Percentiles rank a stretch among this genome's conserved stretches.
Conservation (phyloP, 2,113 vertebrate species). For the Ovibos moschatus region DNA sequence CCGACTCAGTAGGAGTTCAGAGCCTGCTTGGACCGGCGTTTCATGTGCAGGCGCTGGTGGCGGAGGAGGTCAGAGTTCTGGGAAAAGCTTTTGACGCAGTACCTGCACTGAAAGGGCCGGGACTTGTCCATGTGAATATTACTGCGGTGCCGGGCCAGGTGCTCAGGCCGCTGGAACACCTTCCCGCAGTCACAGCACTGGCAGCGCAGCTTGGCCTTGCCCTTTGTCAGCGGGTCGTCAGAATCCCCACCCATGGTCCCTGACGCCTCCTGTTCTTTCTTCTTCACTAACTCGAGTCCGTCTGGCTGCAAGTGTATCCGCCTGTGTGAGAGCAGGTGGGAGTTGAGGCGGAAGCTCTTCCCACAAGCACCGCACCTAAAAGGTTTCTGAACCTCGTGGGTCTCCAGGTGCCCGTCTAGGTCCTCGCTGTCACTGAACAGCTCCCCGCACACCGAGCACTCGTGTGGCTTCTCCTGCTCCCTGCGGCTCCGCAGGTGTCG, state of each 20-base stretch:
- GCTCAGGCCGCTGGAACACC: constrained; percentile 48
- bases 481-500: constrained; percentile 68
- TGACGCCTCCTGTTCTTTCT: fast-evolving
- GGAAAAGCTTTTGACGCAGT: constrained; percentile 68
- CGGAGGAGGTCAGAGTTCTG: constrained; percentile 70
- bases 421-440: constrained; percentile 65
- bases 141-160: constrained; percentile 40
- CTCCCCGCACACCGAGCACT: constrained; percentile 62
- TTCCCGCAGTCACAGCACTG: constrained; percentile 51
- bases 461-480: constrained; percentile 45
- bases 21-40: constrained; percentile 71
- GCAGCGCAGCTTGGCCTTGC: not conserved
- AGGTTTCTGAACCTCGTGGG: constrained; percentile 65
- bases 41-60: constrained; percentile 73
- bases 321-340: constrained; percentile 58
- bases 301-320: constrained; percentile 33
- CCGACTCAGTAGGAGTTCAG: constrained; percentile 70
- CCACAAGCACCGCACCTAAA: constrained; percentile 64
- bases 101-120: constrained; percentile 52
- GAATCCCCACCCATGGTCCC: not conserved
- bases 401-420: constrained; percentile 62
- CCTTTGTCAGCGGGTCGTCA: fast-evolving
- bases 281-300: fast-evolving
- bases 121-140: not conserved
- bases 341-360: constrained; percentile 67